Base-by-base conservation (phyloP, 2,888 invertebrate genomes). In the Pterobdella sp. region DNA sequence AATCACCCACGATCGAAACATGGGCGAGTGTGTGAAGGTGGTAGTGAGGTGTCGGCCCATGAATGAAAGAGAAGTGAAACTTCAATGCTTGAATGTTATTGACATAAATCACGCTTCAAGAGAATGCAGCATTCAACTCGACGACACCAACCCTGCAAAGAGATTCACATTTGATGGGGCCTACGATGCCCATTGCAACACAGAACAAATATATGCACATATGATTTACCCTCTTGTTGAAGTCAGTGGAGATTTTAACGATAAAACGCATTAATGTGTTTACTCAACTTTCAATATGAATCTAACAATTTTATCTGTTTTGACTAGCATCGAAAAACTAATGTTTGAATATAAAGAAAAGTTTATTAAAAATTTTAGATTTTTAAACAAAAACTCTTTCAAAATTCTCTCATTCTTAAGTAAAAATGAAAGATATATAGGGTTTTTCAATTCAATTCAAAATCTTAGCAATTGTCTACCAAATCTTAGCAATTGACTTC, bases 21-120 rank as follows among this genome's bases (percentile, higher is more conserved):
- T 76, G 76, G 79, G 83, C 75, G 90, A 91, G 83, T 86, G 88
- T 79, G 91, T 92, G 72, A 90, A 90, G 85, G 91, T 92, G 71
- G 89, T 91, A 74, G 90, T 91, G 77, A 85, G 91, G 86, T 93
- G 92, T 86, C 89, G 93, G 69, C 93, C 93, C 32, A 89, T 92
- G 88, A 92, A 91, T 85, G 86, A 86, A 76, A 87, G 89, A 77
- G 93, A 93, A 85, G 86, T 85, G 68, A 87, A 87, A 69, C 83
- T 88, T 74, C 88, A 88, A 77, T 89, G 89, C 83, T 87, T 89
- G 84, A 88, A 88, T 64, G 79, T 80, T 36, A 71, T 84, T 2
- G 68, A 72, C 10, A 83, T 84, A 79, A 88, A 89, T 77, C 84
- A 87, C 84, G 60, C 52, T 18, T 86, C 83, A 81, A 91, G 85